Percentiles rank a stretch among this genome's conserved stretches.
phyloP scores from a whole-genome alignment of 2,113 vertebrate species.

The Tylochromis polylepis region DNA sequence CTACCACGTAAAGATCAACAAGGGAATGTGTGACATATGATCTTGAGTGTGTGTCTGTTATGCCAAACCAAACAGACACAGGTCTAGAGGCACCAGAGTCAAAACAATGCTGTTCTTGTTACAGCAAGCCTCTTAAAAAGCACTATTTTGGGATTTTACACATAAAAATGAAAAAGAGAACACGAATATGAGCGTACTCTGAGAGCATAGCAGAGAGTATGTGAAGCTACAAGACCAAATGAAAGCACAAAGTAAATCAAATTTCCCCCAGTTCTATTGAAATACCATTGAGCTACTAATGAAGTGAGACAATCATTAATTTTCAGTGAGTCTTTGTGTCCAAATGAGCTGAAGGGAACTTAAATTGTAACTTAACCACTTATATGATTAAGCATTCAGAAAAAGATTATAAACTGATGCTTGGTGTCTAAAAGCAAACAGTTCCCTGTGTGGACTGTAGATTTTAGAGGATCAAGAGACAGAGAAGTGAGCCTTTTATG shows the following conservation, averaged over 20 bases:
- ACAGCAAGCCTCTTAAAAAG: neutral
- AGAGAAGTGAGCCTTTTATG: neutral
- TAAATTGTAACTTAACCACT: neutral
- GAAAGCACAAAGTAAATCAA: constrained; percentile 14
- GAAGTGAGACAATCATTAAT: constrained; percentile 21
- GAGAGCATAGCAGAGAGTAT: neutral
- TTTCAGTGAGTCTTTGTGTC: constrained; percentile 6
- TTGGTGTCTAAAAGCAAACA: neutral
- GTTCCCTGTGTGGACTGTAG: neutral
- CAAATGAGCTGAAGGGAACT: neutral
- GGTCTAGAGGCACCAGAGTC: neutral
- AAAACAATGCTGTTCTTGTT: neutral
- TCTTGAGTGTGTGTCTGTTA: neutral
- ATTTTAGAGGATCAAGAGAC: neutral
- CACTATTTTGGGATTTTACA: neutral
- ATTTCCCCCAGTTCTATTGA: constrained; percentile 1
- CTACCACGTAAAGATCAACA: neutral
- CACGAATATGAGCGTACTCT: neutral
- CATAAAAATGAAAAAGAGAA: neutral
- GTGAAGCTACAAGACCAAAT: neutral
- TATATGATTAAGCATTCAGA: too few species aligned
- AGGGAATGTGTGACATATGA: neutral
- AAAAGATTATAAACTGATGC: neutral
- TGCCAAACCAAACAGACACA: neutral
- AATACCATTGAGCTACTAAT: constrained; percentile 15